These are phyloP conservation scores for Festucalex cinctus DNA, from an alignment of 2,113 vertebrate genomes.

Conservation along the genomic window DNA sequence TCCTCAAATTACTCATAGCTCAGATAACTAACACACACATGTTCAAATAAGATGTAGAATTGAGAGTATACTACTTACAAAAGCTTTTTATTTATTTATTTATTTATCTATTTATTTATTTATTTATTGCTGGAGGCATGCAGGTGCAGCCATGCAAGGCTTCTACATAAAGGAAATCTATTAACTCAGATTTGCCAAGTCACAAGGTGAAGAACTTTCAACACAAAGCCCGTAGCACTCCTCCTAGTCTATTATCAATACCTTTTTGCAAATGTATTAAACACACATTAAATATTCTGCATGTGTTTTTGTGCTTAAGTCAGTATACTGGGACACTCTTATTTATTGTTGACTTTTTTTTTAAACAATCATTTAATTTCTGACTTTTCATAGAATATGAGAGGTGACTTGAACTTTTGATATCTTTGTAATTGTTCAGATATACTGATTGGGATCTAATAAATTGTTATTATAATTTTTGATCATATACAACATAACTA, in stretches of 20 bases:
- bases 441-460: too few relatives aligned
- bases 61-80: slow-evolving; percentile 17
- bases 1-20: background rate
- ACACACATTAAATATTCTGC: background rate
- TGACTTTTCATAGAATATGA: too few relatives aligned
- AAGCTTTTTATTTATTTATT: slow-evolving; percentile 22
- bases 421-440: too few relatives aligned
- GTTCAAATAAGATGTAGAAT: slow-evolving; percentile 10
- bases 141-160: slow-evolving; percentile 18
- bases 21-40: slow-evolving; percentile 1
- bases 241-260: background rate
- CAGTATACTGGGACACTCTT: background rate
- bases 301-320: background rate
- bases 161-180: slow-evolving; percentile 32
- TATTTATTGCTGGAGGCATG: slow-evolving; percentile 6
- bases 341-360: too few relatives aligned
- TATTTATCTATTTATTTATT: too few relatives aligned
- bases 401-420: too few relatives aligned
- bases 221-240: background rate
- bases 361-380: too few relatives aligned
- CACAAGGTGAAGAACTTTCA: slow-evolving; percentile 38
- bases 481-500: too few relatives aligned
- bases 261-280: background rate
- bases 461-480: too few relatives aligned
- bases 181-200: slow-evolving; percentile 35